phyloP scores from a whole-genome alignment of 2,797 vertebrate species.

The Numenius phaeopus region DNA sequence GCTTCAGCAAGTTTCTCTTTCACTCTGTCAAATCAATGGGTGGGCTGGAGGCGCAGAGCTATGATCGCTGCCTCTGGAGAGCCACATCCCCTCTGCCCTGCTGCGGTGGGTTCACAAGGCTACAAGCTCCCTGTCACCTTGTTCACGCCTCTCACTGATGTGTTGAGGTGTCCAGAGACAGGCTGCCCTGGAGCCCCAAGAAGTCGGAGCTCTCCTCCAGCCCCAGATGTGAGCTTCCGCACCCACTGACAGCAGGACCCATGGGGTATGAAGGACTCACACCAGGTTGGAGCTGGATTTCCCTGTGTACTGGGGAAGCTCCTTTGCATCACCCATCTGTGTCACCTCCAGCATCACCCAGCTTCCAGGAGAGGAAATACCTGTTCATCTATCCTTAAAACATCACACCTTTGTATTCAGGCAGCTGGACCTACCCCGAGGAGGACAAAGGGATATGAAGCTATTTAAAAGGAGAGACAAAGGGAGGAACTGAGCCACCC shows the following conservation, averaged over 20 bases:
- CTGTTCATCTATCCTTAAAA: neutral
- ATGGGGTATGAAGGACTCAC: neutral
- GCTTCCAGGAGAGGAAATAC: neutral
- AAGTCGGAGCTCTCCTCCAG: neutral
- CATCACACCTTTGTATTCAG: neutral
- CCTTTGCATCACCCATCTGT: neutral
- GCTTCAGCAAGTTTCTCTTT: neutral
- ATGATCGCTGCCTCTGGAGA: neutral
- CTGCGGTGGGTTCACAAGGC: neutral
- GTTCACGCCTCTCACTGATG: neutral
- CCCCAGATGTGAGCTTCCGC: fast-evolving
- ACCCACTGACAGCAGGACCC: neutral
- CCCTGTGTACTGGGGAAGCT: neutral
- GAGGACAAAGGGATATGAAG: neutral
- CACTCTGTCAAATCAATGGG: neutral
- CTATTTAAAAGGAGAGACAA: slow-evolving; percentile 39
- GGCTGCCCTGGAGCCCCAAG: neutral
- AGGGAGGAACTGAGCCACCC: slow-evolving; percentile 23
- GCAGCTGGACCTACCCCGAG: fast-evolving
- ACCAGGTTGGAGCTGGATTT: neutral
- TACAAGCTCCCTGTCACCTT: neutral
- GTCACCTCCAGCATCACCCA: neutral
- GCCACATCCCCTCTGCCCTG: neutral
- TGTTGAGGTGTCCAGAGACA: neutral
- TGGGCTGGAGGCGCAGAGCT: neutral